phyloP scores from a whole-genome alignment of 2,113 vertebrate genomes.

The Solea senegalensis region DNA sequence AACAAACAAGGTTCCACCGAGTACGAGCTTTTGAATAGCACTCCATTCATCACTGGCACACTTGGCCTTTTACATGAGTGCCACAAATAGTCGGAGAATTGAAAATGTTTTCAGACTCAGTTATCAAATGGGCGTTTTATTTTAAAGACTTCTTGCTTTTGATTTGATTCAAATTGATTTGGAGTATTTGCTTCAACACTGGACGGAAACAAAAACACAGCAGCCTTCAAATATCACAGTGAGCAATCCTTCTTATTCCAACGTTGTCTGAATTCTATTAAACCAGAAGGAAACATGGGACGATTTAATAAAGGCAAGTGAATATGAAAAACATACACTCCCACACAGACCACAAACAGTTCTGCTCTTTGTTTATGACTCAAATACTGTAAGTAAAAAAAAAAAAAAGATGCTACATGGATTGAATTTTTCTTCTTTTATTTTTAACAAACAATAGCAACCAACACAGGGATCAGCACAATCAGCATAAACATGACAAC shows the following conservation, averaged over 20 bases:
- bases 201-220: slow-evolving; percentile 19
- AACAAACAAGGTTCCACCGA: slow-evolving; percentile 55
- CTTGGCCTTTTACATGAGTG: slow-evolving; percentile 56
- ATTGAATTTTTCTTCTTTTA: neutral
- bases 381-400: too few relatives aligned
- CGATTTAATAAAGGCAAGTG: neutral
- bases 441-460: too few relatives aligned
- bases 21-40: slow-evolving; percentile 38
- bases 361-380: too few relatives aligned
- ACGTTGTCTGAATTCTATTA: neutral
- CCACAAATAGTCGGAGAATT: slow-evolving; percentile 32
- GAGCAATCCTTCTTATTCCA: neutral
- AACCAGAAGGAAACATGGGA: neutral
- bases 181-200: slow-evolving; percentile 19
- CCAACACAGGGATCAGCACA: too few relatives aligned
- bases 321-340: neutral
- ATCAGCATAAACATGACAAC: too few relatives aligned
- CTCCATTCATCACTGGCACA: slow-evolving; percentile 55
- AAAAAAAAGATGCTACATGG: neutral
- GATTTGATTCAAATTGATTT: slow-evolving; percentile 43
- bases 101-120: slow-evolving; percentile 37
- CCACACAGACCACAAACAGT: too few relatives aligned
- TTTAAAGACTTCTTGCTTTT: slow-evolving; percentile 27
- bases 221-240: neutral
- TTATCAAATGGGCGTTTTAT: slow-evolving; percentile 42